Base-by-base conservation (phyloP, 2,888 invertebrate species). In the Abrostola tripartita region DNA sequence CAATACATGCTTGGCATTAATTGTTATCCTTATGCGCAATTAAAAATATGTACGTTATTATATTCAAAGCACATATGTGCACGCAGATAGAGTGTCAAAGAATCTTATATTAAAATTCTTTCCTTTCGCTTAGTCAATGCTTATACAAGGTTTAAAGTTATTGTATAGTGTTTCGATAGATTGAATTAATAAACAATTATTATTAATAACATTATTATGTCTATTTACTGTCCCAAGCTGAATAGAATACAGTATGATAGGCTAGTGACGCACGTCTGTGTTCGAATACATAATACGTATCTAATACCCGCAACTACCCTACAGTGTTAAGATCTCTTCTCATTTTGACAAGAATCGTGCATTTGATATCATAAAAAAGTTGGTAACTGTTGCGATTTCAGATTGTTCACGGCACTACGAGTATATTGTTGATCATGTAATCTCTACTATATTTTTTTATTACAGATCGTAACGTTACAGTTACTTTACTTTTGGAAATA, bases 181-280 rank as follows among this genome's bases (percentile, higher is more conserved):
- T 47, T 8, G 12, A 8, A 14, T 12, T 24, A 5, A 14, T 47
- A 47, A 6, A 1, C 8, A 12, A 9, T 47, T 47, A 47, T 47
- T 47, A 47, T 47, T 8, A 47, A 47, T 24, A 47, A 47, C 44
- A 47, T 24, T 47, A 14, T 35, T 53, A 61, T 36, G 11, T 12
- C 41, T 70, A 73, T 61, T 40, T 42, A 49, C 38, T 35, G n/a
- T 38, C 40, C 11, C 51, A 37, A n/a, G 36, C 37, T 37, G 12
- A 36, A 37, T 11, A 35, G 44, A 65, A 70, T 53, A 65, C 38
- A 50, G 24, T 47, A 54, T 53, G 74, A 70, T 70, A 70, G 73
- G 52, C 38, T n/a, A 49, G 12, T 54, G 70, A 70, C 61, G 68
- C 61, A 61, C 52, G 6, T 35, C 10, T 12, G 44, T 49, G 47